These are phyloP conservation scores for Conus ventricosus DNA, from an alignment of 1,140 invertebrate genomes.

Conservation along the genomic window DNA sequence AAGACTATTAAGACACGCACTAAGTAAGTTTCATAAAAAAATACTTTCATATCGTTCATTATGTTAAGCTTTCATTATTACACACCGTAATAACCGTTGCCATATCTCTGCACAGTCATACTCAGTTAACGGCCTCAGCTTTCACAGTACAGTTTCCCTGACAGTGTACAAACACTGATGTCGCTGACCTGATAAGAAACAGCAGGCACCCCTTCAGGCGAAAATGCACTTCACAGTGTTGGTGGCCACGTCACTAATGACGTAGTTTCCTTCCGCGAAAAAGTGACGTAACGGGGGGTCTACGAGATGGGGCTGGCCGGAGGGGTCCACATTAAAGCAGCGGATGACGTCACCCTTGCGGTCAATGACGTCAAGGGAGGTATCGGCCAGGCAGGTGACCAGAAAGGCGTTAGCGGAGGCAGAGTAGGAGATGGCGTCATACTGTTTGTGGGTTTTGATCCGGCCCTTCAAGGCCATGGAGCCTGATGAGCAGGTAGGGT, in stretches of 20 bases:
- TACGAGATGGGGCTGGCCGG: slow-evolving; percentile 43
- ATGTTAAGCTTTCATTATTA: too few species aligned
- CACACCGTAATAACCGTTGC: too few species aligned
- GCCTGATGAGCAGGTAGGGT: slow-evolving; percentile 1
- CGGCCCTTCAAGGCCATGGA: slow-evolving; percentile 56
- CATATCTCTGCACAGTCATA: too few species aligned
- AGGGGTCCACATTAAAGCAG: slow-evolving; percentile 47
- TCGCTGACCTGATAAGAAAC: slow-evolving; percentile 48
- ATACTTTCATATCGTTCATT: too few species aligned
- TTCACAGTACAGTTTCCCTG: too few species aligned
- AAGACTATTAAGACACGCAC: too few species aligned
- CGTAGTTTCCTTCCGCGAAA: slow-evolving; percentile 57
- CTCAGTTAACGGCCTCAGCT: too few species aligned
- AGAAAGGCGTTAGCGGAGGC: slow-evolving; percentile 48
- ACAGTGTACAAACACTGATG: too few species aligned
- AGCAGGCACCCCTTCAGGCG: slow-evolving; percentile 48
- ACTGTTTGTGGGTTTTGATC: slow-evolving; percentile 62
- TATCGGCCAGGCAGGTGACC: slow-evolving; percentile 56
- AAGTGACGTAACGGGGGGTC: slow-evolving; percentile 57
- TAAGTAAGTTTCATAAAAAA: too few species aligned
- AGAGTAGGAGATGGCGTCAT: slow-evolving; percentile 62
- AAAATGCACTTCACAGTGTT: slow-evolving; percentile 56
- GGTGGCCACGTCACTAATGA: slow-evolving; percentile 58
- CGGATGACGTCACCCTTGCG: slow-evolving; percentile 54
- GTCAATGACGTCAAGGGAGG: slow-evolving; percentile 59